phyloP scores from a whole-genome alignment of 2,113 vertebrate species.

The Terrapene triunguis region DNA sequence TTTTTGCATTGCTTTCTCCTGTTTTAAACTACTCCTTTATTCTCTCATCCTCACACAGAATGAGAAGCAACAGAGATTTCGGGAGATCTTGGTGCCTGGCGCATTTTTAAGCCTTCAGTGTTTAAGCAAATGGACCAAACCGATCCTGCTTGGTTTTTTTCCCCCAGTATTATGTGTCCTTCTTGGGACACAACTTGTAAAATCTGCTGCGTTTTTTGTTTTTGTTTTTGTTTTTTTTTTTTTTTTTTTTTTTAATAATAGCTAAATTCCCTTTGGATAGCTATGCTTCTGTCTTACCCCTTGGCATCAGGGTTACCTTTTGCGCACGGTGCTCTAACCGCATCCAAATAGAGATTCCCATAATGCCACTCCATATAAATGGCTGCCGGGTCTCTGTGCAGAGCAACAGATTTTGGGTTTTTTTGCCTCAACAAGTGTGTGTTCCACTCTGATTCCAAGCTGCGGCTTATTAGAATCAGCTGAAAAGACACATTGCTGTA shows the following conservation, averaged over 20 bases:
- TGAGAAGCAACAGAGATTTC: background rate
- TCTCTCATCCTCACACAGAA: background rate
- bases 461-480: background rate
- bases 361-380: rapidly evolving
- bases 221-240: background rate
- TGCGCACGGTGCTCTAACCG: rapidly evolving
- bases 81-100: background rate
- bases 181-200: background rate
- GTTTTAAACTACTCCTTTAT: background rate
- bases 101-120: background rate
- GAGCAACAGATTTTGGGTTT: too few species aligned
- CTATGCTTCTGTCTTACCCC: background rate
- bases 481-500: background rate
- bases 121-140: conserved; percentile 46
- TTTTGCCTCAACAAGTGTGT: rapidly evolving
- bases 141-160: background rate
- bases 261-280: background rate
- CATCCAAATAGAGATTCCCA: rapidly evolving
- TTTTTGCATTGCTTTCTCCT: background rate
- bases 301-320: rapidly evolving
- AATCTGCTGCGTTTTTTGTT: background rate
- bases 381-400: background rate
- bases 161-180: background rate
- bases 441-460: rapidly evolving
- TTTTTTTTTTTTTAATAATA: background rate